These are phyloP conservation scores for Regulus satrapa DNA, from an alignment of 2,113 vertebrate genomes.

Conservation along the genomic window DNA sequence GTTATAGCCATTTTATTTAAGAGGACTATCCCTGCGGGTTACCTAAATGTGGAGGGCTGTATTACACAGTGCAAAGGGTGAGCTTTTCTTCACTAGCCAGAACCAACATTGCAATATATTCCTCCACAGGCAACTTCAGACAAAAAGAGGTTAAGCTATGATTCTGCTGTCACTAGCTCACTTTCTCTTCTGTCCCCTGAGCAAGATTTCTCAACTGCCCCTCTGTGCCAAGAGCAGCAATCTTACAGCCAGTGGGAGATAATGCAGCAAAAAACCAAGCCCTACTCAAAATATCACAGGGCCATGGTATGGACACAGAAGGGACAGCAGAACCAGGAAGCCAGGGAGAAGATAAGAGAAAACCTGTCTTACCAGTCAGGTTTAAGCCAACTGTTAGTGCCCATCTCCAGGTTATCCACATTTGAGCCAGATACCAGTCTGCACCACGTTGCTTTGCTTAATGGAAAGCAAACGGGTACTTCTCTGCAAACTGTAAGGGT, in stretches of 20 bases:
- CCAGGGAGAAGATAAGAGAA: not conserved
- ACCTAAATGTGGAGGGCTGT: not conserved
- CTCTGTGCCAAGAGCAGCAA: not conserved
- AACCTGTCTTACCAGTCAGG: not conserved
- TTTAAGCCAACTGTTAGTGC: not conserved
- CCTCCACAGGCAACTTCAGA: not conserved
- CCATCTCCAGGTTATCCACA: not conserved
- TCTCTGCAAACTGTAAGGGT: not conserved
- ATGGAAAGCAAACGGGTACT: not conserved
- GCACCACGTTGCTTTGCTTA: not conserved
- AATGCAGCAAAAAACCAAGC: not conserved
- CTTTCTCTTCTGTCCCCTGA: not conserved
- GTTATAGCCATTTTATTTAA: not conserved
- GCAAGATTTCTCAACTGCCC: not conserved
- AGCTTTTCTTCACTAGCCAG: not conserved
- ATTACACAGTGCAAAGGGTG: not conserved
- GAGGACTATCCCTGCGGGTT: not conserved
- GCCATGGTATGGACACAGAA: not conserved
- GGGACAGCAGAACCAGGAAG: accelerated
- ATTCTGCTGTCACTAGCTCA: not conserved
- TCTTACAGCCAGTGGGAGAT: not conserved
- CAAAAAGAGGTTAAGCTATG: not conserved
- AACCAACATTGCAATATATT: not conserved
- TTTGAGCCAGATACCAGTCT: not conserved
- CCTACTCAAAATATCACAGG: not conserved